phyloP scores from a whole-genome alignment of 2,888 invertebrate species.

The Blastobasis adustella region DNA sequence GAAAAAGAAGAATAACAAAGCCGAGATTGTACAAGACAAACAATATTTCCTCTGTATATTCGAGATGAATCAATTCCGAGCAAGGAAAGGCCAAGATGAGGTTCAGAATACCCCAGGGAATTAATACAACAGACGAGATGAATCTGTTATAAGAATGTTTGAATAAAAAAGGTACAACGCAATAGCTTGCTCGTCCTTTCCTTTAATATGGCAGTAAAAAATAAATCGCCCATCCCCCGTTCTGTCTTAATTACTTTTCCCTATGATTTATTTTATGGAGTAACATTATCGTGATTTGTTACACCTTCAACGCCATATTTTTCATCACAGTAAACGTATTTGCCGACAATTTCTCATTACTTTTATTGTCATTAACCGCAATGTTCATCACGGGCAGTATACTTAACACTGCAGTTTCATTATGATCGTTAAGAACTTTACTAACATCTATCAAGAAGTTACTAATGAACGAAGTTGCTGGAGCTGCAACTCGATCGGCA shows the following conservation, averaged over 20 bases:
- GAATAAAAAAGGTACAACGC: neutral
- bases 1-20: neutral
- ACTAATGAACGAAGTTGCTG: too few species aligned
- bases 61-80: neutral
- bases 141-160: neutral
- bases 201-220: neutral
- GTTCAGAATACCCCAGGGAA: neutral
- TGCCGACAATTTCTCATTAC: too few species aligned
- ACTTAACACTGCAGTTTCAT: too few species aligned
- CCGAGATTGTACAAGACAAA: neutral
- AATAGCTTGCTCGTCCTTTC: neutral
- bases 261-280: neutral
- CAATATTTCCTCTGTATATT: neutral
- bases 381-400: too few species aligned
- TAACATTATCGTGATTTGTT: neutral
- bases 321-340: neutral
- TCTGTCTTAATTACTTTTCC: conserved; percentile 1
- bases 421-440: too few species aligned
- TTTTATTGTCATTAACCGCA: too few species aligned
- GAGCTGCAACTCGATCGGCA: too few species aligned
- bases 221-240: neutral
- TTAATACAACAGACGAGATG: neutral
- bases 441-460: too few species aligned
- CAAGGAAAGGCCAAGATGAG: neutral
- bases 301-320: neutral